Evolutionary conservation across 2,888 invertebrate species (phyloP).

Genomic region (Conops quadrifasciatus): DNA sequence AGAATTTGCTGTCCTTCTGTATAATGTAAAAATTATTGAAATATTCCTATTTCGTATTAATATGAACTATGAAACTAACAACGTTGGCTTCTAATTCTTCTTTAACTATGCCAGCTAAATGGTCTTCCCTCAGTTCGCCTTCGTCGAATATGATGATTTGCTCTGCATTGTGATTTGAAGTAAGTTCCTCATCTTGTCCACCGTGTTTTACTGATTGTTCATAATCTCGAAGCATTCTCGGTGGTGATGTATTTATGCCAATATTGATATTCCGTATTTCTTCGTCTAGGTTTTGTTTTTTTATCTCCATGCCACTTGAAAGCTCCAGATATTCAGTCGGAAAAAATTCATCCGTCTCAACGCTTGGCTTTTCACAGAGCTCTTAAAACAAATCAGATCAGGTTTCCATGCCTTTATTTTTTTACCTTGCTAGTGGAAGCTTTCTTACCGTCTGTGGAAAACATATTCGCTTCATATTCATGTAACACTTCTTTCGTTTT

Average conservation of each 20-base stretch:
- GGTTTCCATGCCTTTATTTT: not conserved
- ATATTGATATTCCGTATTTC: not conserved
- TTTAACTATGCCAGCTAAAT: not conserved
- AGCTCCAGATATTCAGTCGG: not conserved
- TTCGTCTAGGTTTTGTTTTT: not conserved
- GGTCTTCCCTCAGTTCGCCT: not conserved
- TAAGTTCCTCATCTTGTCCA: not conserved
- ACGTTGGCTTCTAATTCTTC: not conserved
- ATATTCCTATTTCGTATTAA: not conserved
- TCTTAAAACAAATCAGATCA: slow-evolving; percentile 12
- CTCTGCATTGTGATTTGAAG: not conserved
- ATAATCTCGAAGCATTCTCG: not conserved
- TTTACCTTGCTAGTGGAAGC: not conserved
- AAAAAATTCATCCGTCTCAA: slow-evolving; percentile 21
- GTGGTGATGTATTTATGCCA: not conserved
- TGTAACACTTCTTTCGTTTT: slow-evolving; percentile 50
- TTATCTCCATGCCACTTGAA: not conserved
- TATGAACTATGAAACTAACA: not conserved
- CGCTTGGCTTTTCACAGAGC: not conserved
- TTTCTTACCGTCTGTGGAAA: slow-evolving; percentile 12
- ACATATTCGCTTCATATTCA: slow-evolving; percentile 1
- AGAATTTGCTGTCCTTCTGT: not conserved
- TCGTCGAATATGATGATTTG: slow-evolving; percentile 12
- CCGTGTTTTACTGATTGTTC: not conserved
- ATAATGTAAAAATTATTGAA: not conserved